Evolutionary conservation across 2,888 invertebrate species (phyloP).

Genomic region (Cerceris ruficornis): DNA sequence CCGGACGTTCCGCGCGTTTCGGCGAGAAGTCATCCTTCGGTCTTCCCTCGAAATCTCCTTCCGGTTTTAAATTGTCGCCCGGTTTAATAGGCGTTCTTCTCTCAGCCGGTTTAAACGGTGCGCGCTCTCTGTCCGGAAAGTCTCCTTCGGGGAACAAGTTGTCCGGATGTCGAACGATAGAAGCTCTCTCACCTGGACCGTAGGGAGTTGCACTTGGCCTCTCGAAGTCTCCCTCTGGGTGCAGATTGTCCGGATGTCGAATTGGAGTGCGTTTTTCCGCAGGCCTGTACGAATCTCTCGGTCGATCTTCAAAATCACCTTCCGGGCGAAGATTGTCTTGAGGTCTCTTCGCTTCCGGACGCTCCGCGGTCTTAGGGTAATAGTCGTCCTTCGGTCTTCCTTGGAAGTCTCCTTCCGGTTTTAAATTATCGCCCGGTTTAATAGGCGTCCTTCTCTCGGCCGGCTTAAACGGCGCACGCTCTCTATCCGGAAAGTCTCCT

Average conservation of each 20-base stretch:
- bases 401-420: conserved; percentile 83
- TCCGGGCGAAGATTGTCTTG: conserved; percentile 87
- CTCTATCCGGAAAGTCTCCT: conserved; percentile 78
- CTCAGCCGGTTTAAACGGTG: conserved; percentile 64
- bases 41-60: conserved; percentile 83
- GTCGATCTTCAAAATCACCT: conserved; percentile 83
- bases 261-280: conserved; percentile 82
- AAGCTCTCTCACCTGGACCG: conserved; percentile 77
- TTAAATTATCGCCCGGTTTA: conserved; percentile 84
- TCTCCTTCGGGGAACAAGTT: conserved; percentile 82
- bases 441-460: conserved; percentile 11
- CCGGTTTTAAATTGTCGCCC: conserved; percentile 84
- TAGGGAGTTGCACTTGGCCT: conserved; percentile 74
- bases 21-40: conserved; percentile 77
- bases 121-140: conserved; percentile 69
- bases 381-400: conserved; percentile 73
- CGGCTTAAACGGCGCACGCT: conserved; percentile 79
- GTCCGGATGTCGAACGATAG: conserved; percentile 81
- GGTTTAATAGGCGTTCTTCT: conserved; percentile 68
- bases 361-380: conserved; percentile 72
- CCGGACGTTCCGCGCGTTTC: conserved; percentile 80
- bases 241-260: conserved; percentile 83
- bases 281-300: conserved; percentile 70
- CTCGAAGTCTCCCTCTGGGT: conserved; percentile 81
- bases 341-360: conserved; percentile 78